These are phyloP conservation scores for Plutella xylostella DNA, from an alignment of 2,888 invertebrate species.

Conservation along the genomic window DNA sequence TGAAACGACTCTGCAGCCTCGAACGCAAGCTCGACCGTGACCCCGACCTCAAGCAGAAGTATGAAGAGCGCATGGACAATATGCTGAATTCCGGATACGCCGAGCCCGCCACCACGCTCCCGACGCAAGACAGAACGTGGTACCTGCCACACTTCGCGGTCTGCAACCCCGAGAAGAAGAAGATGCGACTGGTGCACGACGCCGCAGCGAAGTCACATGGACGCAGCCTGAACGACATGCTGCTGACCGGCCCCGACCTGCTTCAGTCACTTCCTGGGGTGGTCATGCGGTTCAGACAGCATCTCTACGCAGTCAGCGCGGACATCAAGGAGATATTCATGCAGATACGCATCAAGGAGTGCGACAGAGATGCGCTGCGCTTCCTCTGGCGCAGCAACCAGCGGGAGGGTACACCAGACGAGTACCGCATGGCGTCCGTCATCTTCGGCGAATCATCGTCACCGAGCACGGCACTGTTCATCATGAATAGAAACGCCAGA, in stretches of 20 bases:
- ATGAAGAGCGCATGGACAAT: not conserved
- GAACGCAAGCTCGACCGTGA: not conserved
- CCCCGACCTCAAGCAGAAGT: not conserved
- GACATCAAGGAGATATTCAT: no score
- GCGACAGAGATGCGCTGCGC: no score
- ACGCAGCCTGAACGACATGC: not conserved
- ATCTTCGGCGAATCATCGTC: no score
- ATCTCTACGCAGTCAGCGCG: conserved; percentile 14
- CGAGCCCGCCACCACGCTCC: not conserved
- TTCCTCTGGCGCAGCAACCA: no score
- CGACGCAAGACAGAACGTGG: not conserved
- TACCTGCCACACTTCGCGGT: conserved; percentile 3
- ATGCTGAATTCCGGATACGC: not conserved
- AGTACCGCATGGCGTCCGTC: no score
- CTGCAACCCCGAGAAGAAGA: not conserved
- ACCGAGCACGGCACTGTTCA: no score
- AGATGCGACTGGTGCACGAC: not conserved
- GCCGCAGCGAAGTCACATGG: not conserved
- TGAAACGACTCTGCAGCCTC: not conserved
- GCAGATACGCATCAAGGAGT: no score
- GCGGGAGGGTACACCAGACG: no score
- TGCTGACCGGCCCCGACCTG: conserved; percentile 17
- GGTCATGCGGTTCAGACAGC: conserved; percentile 17
- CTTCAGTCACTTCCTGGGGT: conserved; percentile 18
- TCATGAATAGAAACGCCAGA: no score